These are phyloP conservation scores for Pantherophis vulpinus DNA, from an alignment of 2,797 vertebrate genomes.

Conservation along the genomic window DNA sequence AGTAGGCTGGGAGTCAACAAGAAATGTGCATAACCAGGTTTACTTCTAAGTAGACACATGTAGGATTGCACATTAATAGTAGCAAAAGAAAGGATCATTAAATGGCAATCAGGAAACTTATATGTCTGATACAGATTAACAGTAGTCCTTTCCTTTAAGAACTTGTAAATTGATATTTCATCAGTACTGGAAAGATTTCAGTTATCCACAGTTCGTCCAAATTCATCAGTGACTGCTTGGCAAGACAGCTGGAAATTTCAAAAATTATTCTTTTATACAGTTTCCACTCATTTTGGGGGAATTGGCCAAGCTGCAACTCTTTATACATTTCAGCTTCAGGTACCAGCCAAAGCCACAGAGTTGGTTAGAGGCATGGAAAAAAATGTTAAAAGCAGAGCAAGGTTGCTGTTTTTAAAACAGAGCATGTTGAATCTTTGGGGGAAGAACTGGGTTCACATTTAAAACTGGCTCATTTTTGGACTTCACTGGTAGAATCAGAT, in stretches of 20 bases:
- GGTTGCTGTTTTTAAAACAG: not conserved
- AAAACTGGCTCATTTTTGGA: slow-evolving; percentile 10
- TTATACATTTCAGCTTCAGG: not conserved
- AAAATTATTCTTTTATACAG: slow-evolving; percentile 26
- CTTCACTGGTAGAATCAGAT: not conserved
- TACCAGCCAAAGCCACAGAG: slow-evolving; percentile 52
- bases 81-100: not conserved
- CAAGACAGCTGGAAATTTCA: slow-evolving; percentile 42
- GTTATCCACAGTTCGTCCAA: slow-evolving; percentile 50
- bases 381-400: slow-evolving; percentile 26
- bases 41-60: not conserved
- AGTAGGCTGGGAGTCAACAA: not conserved
- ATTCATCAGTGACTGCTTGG: slow-evolving; percentile 38
- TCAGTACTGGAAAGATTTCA: slow-evolving; percentile 32
- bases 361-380: slow-evolving; percentile 26
- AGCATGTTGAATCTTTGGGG: slow-evolving; percentile 20
- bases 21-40: not conserved
- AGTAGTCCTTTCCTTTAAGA: not conserved
- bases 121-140: not conserved
- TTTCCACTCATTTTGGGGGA: slow-evolving; percentile 32
- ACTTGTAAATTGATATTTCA: slow-evolving; percentile 22
- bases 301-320: slow-evolving; percentile 25
- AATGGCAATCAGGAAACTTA: not conserved
- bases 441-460: slow-evolving; percentile 25
- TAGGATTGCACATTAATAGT: not conserved